Evolutionary conservation across 2,888 invertebrate species (phyloP).

Genomic region (Dorcus hopei): DNA sequence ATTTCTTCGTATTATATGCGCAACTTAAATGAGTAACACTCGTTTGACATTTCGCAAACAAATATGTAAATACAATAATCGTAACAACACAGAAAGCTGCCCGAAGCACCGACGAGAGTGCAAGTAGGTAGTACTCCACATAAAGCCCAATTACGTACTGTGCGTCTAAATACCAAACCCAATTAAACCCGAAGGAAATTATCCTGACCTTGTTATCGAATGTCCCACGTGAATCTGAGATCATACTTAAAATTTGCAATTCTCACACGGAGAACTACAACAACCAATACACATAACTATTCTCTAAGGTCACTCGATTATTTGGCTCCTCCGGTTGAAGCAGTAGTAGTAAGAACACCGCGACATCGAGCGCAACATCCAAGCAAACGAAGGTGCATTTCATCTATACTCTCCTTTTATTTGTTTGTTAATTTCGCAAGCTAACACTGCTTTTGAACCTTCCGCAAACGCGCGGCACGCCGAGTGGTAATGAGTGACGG

Average conservation of each 20-base stretch:
- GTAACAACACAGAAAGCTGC: too few relatives aligned
- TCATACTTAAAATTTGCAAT: conserved; percentile 14
- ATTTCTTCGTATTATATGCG: too few relatives aligned
- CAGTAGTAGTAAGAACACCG: background rate
- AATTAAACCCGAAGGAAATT: too few relatives aligned
- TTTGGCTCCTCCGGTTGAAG: background rate
- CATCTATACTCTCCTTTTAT: background rate
- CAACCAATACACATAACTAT: background rate
- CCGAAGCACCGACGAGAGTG: too few relatives aligned
- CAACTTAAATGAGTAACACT: too few relatives aligned
- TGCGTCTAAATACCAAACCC: too few relatives aligned
- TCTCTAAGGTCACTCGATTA: background rate
- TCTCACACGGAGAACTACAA: background rate
- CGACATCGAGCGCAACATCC: background rate
- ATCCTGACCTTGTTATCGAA: conserved; percentile 12
- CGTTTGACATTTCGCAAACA: too few relatives aligned
- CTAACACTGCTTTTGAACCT: conserved; percentile 24
- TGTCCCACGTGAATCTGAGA: conserved; percentile 15
- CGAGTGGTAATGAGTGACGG: background rate
- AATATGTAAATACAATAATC: too few relatives aligned
- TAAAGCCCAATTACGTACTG: too few relatives aligned
- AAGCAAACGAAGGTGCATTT: background rate
- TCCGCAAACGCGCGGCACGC: background rate
- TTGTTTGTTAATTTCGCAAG: conserved; percentile 23
- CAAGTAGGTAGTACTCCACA: too few relatives aligned